Evolutionary conservation across 2,797 vertebrate species (phyloP), one percentile per base, ranked within the genome.

Genomic region (Myotis daubentonii): DNA sequence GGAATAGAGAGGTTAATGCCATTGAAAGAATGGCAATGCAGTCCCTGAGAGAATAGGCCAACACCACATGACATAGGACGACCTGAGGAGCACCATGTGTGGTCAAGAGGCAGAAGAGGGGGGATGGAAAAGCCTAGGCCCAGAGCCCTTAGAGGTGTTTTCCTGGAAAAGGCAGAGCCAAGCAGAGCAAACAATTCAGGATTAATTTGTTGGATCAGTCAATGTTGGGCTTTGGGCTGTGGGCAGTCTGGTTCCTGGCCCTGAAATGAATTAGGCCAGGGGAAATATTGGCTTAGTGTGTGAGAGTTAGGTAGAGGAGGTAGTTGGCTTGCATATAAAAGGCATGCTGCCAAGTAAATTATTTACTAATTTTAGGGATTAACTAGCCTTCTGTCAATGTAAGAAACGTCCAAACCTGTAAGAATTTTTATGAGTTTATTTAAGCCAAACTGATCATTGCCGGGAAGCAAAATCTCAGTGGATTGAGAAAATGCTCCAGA

Each of bases 361-460:
- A 28, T 65, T 91, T 71, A 38, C 57, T 51, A n/a, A n/a, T 76
- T 87, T 82, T 60, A 93, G 19, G 44, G 82, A 87, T 55, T 87
- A 65, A 10, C 70, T 53, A 47, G 10, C 53, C 70, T 65, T 65
- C 28, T 65, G 62, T 65, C 30, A 65, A n/a, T 16, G 62, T 65
- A 65, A 65, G 62, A n/a, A 65, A 65, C 15, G 30, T 65, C 62
- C 62, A 65, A 65, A 65, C 62, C 15, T 65, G 3, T 65, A 65
- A 65, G 62, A 65, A n/a, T 65, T 65, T 65, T n/a, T 65, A 65
- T 65, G 62, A 65, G 62, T 65, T n/a, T n/a, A 30, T 65, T n/a
- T 65, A 6, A 65, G 62, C 62, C 62, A n/a, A 65, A 65, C 62
- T 65, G 62, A n/a, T 4, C 16, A 65, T 65, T 65, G 6, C 28